Evolutionary conservation across 2,113 vertebrate genomes (phyloP).

Genomic region (Pteronura brasiliensis): DNA sequence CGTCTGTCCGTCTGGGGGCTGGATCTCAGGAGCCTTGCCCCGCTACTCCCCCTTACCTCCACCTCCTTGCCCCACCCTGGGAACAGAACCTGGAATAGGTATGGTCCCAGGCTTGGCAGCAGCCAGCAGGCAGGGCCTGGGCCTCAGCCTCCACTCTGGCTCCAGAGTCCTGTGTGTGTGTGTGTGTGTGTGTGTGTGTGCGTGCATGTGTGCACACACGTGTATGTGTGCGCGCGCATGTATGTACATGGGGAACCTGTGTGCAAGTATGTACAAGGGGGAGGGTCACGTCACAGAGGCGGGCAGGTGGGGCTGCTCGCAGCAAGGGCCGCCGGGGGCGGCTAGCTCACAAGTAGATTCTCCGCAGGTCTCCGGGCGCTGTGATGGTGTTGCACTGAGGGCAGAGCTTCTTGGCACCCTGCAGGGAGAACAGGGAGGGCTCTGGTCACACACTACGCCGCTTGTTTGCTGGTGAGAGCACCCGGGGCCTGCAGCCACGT

Average conservation of each 20-base stretch:
- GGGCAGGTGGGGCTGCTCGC: slow-evolving; percentile 11
- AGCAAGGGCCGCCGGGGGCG: slow-evolving; percentile 54
- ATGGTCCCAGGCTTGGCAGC: slow-evolving; percentile 50
- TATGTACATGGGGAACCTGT: slow-evolving; percentile 71
- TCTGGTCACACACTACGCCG: accelerated
- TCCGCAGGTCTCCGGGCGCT: slow-evolving; percentile 96
- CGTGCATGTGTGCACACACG: background rate
- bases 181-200: background rate
- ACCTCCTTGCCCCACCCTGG: slow-evolving; percentile 31
- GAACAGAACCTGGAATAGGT: slow-evolving; percentile 54
- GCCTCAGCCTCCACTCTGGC: slow-evolving; percentile 61
- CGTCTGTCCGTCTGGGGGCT: slow-evolving; percentile 45
- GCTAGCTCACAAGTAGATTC: slow-evolving; percentile 96
- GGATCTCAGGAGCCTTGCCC: slow-evolving; percentile 45
- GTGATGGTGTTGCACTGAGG: slow-evolving; percentile 99
- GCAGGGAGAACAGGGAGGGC: slow-evolving; percentile 43
- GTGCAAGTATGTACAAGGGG: slow-evolving; percentile 73
- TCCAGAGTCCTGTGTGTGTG: slow-evolving; percentile 56
- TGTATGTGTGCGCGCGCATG: background rate
- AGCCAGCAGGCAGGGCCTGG: slow-evolving; percentile 39
- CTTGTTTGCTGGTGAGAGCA: background rate
- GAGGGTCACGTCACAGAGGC: slow-evolving; percentile 56
- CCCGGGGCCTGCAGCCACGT: background rate
- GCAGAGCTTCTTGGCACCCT: slow-evolving; percentile 99
- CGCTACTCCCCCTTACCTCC: background rate